phyloP scores from a whole-genome alignment of 2,113 vertebrate genomes.

The Columba livia region DNA sequence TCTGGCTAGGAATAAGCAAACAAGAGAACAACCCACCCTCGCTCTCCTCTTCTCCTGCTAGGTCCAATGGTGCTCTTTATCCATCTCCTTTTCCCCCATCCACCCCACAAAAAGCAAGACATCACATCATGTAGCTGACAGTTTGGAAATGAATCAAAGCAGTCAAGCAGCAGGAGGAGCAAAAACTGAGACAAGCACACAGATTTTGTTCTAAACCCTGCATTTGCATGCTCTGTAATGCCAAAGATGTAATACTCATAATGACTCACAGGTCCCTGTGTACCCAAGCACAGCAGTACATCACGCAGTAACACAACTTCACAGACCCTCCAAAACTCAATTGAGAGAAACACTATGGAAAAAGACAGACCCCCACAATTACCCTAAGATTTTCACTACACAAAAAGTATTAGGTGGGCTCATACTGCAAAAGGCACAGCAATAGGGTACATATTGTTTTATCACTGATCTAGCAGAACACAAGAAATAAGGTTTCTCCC shows the following conservation, averaged over 20 bases:
- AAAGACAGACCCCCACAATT: not conserved
- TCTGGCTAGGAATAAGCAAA: not conserved
- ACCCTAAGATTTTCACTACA: not conserved
- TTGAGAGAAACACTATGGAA: not conserved
- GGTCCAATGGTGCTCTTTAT: not conserved
- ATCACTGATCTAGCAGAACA: not conserved
- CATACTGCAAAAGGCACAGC: not conserved
- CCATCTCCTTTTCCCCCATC: not conserved
- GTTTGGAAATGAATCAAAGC: not conserved
- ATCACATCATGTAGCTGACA: not conserved
- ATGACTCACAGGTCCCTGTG: accelerated
- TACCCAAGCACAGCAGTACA: not conserved
- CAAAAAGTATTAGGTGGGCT: not conserved
- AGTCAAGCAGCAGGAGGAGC: not conserved
- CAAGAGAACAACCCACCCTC: accelerated
- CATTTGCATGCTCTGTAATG: not conserved
- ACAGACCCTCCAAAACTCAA: not conserved
- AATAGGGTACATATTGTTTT: not conserved
- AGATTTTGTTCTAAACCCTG: not conserved
- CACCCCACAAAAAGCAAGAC: not conserved
- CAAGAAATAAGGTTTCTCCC: not conserved
- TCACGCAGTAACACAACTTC: not conserved
- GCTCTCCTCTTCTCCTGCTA: not conserved
- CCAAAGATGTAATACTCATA: not conserved
- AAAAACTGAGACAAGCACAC: not conserved